Conservation (phyloP, 2,113 vertebrate species). For the Gorsachius goisagi region DNA sequence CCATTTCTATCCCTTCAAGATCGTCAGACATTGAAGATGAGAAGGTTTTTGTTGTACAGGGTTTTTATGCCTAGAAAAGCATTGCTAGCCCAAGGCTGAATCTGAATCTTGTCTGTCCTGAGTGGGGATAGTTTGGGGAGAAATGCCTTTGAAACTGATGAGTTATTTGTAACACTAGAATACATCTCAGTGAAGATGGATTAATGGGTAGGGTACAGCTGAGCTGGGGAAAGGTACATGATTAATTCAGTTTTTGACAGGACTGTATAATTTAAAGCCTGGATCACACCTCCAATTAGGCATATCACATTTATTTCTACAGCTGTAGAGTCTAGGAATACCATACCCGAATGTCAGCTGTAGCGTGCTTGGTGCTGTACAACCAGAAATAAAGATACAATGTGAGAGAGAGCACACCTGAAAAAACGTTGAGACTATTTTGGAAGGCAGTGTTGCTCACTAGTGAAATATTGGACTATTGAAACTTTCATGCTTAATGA, state of each 20-base stretch:
- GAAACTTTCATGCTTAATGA: neutral
- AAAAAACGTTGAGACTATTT: neutral
- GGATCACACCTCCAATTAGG: constrained; percentile 46
- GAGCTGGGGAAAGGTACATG: constrained; percentile 20
- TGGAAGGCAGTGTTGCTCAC: neutral
- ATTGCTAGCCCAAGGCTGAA: neutral
- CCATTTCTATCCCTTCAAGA: neutral
- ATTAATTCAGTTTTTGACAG: constrained; percentile 45
- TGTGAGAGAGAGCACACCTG: neutral
- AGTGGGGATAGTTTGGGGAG: constrained; percentile 5
- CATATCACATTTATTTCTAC: constrained; percentile 38
- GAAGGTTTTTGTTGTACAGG: constrained; percentile 29
- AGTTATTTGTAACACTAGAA: constrained; percentile 30
- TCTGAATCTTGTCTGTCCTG: constrained; percentile 17
- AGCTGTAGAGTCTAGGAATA: neutral
- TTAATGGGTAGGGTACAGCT: constrained; percentile 27
- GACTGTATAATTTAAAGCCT: constrained; percentile 41
- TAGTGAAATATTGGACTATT: neutral
- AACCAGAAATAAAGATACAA: neutral
- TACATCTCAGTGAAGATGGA: neutral
- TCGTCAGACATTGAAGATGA: constrained; percentile 26
- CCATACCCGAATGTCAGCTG: neutral
- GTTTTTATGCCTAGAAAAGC: constrained; percentile 45
- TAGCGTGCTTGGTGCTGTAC: neutral
- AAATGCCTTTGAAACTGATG: constrained; percentile 13